Evolutionary conservation across 2,113 vertebrate genomes (phyloP).

Genomic region (Picathartes gymnocephalus): DNA sequence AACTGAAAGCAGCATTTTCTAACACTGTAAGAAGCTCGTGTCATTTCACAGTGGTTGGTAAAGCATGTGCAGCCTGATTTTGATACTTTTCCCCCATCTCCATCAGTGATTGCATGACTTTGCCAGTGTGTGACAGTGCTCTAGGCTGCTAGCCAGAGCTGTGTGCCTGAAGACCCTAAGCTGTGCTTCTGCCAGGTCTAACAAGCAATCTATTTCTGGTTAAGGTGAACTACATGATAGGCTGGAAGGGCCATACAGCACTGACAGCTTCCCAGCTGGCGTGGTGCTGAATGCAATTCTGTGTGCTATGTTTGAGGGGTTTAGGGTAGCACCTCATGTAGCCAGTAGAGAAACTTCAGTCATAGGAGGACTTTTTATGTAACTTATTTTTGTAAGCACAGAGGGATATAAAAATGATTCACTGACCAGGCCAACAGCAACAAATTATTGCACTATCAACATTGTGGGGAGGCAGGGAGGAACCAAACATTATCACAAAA

Average conservation of each 20-base stretch:
- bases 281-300: neutral
- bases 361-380: neutral
- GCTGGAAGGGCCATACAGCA: neutral
- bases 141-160: neutral
- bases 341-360: neutral
- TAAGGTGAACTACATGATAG: neutral
- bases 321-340: neutral
- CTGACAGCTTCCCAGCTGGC: neutral
- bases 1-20: neutral
- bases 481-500: neutral
- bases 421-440: neutral
- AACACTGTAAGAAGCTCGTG: neutral
- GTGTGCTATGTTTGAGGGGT: neutral
- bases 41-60: neutral
- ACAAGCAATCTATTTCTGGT: neutral
- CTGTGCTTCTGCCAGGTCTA: neutral
- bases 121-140: neutral
- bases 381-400: neutral
- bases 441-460: neutral
- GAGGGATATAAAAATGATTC: neutral
- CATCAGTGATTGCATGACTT: neutral
- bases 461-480: neutral
- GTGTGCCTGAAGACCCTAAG: neutral
- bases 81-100: neutral
- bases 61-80: neutral